Base-by-base conservation (phyloP, 1,140 invertebrate genomes). In the Hermetia illucens region DNA sequence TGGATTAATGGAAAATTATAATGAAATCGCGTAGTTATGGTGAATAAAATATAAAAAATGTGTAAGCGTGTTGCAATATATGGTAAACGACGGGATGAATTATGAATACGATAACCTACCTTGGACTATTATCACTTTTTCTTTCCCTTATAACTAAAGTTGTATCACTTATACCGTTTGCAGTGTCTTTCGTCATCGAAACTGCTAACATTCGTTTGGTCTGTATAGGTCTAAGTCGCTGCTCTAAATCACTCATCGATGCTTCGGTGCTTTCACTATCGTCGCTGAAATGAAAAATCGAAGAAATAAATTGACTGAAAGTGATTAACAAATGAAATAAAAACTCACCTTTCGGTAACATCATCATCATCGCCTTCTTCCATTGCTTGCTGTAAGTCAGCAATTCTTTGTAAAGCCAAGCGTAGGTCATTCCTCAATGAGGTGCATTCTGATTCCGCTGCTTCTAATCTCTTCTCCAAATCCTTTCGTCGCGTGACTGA, bases 321-420 rank as follows among this genome's bases (percentile, higher is more conserved):
- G 20, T 21, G 1, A 32, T 15, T 22, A 21, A 21, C 20, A 24
- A 5, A 22, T 20, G 15, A 17, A 16, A 18, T 5, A 13, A 30
- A 38, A 3, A 31, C 18, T 48, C 55, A 75, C 71, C 72, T 75
- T 41, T 75, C 73, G 39, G 70, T 72, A 45, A 72, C 72, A 41
- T 75, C 72, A 49, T 72, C 70, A 38, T 79, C 77, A 36, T 78
- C 65, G 39, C 77, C 84, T 50, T 86, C 84, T 51, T 86, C 79
- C 53, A 89, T 78, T n/a, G 83, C 84, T 47, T 77, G 73, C 48
- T 88, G 84, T 6, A 90, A 60, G 59, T 89, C 85, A 33, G 84
- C 78, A 43, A 89, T 86, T 48, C 85, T 66, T 55, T 87, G 82
- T 44, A 87, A 61, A 5, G 86, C 84, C 46, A 89, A 61, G 38